phyloP scores from a whole-genome alignment of 2,888 invertebrate genomes.

The Thecocarcelia acutangulata region DNA sequence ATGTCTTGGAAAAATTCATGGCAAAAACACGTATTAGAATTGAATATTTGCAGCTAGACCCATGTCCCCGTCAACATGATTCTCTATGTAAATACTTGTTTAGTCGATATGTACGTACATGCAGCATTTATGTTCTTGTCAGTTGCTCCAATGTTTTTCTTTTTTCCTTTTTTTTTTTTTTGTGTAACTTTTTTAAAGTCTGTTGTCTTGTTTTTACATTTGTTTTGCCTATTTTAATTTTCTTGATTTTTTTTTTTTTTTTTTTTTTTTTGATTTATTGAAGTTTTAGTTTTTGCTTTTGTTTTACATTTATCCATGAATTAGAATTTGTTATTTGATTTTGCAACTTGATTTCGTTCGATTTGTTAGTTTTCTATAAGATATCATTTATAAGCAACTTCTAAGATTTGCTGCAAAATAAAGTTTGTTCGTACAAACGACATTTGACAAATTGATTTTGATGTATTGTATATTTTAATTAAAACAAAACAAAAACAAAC shows the following conservation, averaged over 20 bases:
- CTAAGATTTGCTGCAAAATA: slow-evolving; percentile 47
- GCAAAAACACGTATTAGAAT: slow-evolving; percentile 67
- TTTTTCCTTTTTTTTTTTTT: neutral
- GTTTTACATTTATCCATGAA: slow-evolving; percentile 52
- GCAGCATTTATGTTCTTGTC: slow-evolving; percentile 70
- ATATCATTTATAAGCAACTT: neutral
- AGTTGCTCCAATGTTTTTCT: slow-evolving; percentile 62
- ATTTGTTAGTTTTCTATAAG: slow-evolving; percentile 50
- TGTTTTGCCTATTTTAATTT: too few species aligned
- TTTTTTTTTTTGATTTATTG: slow-evolving; percentile 37
- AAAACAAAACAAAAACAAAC: slow-evolving; percentile 43
- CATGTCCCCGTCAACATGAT: slow-evolving; percentile 27
- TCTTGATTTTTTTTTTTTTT: slow-evolving; percentile 18
- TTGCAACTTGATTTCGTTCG: slow-evolving; percentile 30
- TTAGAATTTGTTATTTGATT: slow-evolving; percentile 53
- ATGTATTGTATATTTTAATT: slow-evolving; percentile 68
- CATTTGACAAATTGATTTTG: slow-evolving; percentile 68
- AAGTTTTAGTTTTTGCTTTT: slow-evolving; percentile 15
- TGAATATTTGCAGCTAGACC: slow-evolving; percentile 41
- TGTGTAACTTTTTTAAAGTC: slow-evolving; percentile 6
- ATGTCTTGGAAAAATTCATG: slow-evolving; percentile 28
- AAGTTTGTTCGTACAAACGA: slow-evolving; percentile 54
- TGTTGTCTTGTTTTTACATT: neutral
- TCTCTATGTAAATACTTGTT: slow-evolving; percentile 10
- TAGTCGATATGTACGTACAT: slow-evolving; percentile 46